phyloP scores from a whole-genome alignment of 2,888 invertebrate species.

The Mantis religiosa region DNA sequence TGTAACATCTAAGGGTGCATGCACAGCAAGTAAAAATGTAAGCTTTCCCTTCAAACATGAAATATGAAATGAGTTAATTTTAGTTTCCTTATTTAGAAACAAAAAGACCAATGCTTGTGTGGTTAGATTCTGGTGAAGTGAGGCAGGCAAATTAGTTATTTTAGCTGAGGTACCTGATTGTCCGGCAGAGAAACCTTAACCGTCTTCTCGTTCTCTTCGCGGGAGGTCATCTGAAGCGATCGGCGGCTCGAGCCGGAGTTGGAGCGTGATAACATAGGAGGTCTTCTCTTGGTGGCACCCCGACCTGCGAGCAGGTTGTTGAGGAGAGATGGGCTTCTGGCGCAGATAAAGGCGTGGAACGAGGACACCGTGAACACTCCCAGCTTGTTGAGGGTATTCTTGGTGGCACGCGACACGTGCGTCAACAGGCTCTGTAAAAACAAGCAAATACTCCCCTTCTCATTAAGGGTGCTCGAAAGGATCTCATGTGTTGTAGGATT shows the following conservation, averaged over 20 bases:
- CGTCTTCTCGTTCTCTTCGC: constrained; percentile 82
- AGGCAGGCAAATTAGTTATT: constrained; percentile 7
- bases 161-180: constrained; percentile 49
- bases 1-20: too few relatives aligned
- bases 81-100: too few relatives aligned
- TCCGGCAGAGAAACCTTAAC: constrained; percentile 89
- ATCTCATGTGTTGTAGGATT: too few relatives aligned
- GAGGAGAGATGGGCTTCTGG: constrained; percentile 86
- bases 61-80: too few relatives aligned
- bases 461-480: too few relatives aligned
- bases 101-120: too few relatives aligned
- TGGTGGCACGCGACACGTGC: constrained; percentile 91
- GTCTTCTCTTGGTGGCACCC: constrained; percentile 84
- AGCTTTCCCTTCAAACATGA: too few relatives aligned
- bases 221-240: constrained; percentile 73
- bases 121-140: too few relatives aligned
- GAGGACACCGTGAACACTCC: constrained; percentile 97
- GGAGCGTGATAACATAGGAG: constrained; percentile 84
- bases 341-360: constrained; percentile 96
- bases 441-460: constrained; percentile 30
- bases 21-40: too few relatives aligned
- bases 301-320: constrained; percentile 88
- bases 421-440: constrained; percentile 83
- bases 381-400: constrained; percentile 88
- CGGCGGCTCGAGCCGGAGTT: constrained; percentile 84